phyloP scores from a whole-genome alignment of 2,888 invertebrate species.

The Rhagophthalmus giganteus region DNA sequence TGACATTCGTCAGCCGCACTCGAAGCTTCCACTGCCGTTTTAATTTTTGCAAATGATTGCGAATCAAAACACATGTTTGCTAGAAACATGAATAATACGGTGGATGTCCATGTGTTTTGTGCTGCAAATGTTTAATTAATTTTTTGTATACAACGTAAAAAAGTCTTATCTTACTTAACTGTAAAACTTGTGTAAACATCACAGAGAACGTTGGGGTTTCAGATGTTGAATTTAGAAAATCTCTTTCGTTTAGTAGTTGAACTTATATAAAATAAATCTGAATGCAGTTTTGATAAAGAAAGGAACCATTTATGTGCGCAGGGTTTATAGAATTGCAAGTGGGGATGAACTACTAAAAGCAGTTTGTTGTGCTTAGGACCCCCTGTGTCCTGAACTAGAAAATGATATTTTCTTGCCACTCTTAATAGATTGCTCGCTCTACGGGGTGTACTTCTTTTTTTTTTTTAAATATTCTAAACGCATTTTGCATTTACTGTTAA shows the following conservation, averaged over 20 bases:
- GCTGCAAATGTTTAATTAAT: conserved; percentile 13
- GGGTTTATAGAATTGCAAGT: conserved; percentile 4
- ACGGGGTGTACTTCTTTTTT: conserved; percentile 20
- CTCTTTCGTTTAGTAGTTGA: conserved; percentile 1
- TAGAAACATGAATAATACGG: conserved; percentile 42
- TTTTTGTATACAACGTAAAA: no score
- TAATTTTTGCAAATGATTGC: conserved; percentile 31
- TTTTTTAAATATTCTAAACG: no score
- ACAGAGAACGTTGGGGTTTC: conserved; percentile 7
- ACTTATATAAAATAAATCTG: conserved; percentile 9
- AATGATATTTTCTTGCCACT: conserved; percentile 19
- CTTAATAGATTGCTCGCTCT: conserved; percentile 23
- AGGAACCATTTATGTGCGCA: conserved; percentile 6
- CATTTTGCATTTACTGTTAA: no score
- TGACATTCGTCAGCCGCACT: conserved; percentile 76
- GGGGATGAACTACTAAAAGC: conserved; percentile 19
- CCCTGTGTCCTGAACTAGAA: conserved; percentile 15
- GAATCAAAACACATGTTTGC: conserved; percentile 52
- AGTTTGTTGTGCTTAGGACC: conserved; percentile 16
- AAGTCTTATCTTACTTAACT: conserved; percentile 16
- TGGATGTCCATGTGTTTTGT: conserved; percentile 37
- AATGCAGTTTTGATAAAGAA: conserved; percentile 26
- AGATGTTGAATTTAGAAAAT: not conserved
- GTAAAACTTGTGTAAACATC: conserved; percentile 20
- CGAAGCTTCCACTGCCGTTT: conserved; percentile 45